These are phyloP conservation scores for Taphrorychus bicolor DNA, from an alignment of 2,888 invertebrate genomes.

Conservation along the genomic window DNA sequence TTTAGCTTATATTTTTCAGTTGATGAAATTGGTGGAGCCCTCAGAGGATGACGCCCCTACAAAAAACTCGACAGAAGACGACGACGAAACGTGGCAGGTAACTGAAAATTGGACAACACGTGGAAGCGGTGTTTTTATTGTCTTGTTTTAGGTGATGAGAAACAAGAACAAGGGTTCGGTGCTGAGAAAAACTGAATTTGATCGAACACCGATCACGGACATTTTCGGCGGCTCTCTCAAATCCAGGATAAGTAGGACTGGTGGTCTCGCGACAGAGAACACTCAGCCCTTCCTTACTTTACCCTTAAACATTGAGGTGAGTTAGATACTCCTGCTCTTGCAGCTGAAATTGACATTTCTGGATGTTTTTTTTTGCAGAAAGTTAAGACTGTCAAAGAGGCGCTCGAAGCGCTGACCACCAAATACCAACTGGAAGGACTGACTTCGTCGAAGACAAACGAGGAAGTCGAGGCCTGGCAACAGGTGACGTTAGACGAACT, in stretches of 20 bases:
- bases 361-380: slow-evolving; percentile 64
- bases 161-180: slow-evolving; percentile 88
- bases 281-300: slow-evolving; percentile 96
- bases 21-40: slow-evolving; percentile 62
- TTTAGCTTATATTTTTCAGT: slow-evolving; percentile 52
- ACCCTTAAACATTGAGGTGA: slow-evolving; percentile 93
- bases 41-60: slow-evolving; percentile 46
- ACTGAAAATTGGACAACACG: slow-evolving; percentile 23
- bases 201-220: slow-evolving; percentile 87
- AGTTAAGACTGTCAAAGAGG: slow-evolving; percentile 83
- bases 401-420: slow-evolving; percentile 85
- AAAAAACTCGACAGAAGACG: slow-evolving; percentile 51
- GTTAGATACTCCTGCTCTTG: background rate
- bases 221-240: slow-evolving; percentile 93
- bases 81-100: slow-evolving; percentile 75
- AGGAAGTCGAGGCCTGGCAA: slow-evolving; percentile 88
- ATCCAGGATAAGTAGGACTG: slow-evolving; percentile 78
- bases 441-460: slow-evolving; percentile 79
- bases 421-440: slow-evolving; percentile 89
- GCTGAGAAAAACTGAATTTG: slow-evolving; percentile 83
- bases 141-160: slow-evolving; percentile 72
- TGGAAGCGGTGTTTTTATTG: slow-evolving; percentile 3
- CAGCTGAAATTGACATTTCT: too few relatives aligned
- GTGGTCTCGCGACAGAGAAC: slow-evolving; percentile 84
- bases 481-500: slow-evolving; percentile 88